These are phyloP conservation scores for Brevipalpus yothersi DNA, from an alignment of 1,140 invertebrate species.

Conservation along the genomic window DNA sequence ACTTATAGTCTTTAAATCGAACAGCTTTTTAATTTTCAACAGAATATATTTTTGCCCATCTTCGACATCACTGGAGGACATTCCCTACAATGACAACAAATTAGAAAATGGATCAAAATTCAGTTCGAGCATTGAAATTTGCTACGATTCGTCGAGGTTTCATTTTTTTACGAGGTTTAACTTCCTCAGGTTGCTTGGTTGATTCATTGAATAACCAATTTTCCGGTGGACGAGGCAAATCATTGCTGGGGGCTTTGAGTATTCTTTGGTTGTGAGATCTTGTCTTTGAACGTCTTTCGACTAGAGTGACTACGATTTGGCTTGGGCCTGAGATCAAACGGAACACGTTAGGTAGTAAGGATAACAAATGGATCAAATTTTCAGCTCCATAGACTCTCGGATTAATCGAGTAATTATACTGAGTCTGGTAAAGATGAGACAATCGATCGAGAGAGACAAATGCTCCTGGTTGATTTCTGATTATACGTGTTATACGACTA, in stretches of 20 bases:
- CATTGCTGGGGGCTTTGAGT: neutral
- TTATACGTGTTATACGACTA: neutral
- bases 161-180: neutral
- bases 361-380: neutral
- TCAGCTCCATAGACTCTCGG: neutral
- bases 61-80: too few species aligned
- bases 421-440: neutral
- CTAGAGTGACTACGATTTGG: too few species aligned
- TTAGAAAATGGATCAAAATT: neutral
- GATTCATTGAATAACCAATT: neutral
- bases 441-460: neutral
- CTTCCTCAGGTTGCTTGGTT: too few species aligned
- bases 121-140: neutral
- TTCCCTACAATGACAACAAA: too few species aligned
- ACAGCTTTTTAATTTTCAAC: too few species aligned
- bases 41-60: too few species aligned
- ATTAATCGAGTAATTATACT: neutral
- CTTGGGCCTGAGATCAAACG: too few species aligned
- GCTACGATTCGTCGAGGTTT: neutral
- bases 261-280: too few species aligned
- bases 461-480: neutral
- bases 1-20: too few species aligned
- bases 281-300: too few species aligned
- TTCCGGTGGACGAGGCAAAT: neutral
- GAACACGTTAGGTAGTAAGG: too few species aligned